phyloP scores from a whole-genome alignment of 2,888 invertebrate species.

The Tyria jacobaeae region DNA sequence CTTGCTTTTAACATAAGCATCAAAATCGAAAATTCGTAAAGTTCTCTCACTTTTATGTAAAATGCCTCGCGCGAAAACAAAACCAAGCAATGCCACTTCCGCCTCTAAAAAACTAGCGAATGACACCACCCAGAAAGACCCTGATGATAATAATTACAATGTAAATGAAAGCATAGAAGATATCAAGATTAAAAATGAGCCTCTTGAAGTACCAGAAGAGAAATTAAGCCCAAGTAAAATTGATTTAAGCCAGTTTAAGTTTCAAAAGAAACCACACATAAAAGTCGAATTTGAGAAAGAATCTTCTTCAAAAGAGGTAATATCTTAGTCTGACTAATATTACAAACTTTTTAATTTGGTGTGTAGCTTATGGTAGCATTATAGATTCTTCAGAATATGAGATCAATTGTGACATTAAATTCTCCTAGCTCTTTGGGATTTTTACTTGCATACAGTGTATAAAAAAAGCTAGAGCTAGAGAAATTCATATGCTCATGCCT shows the following conservation, averaged over 20 bases:
- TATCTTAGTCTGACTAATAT: background rate
- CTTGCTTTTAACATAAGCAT: background rate
- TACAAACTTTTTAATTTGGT: background rate
- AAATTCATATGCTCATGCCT: no score
- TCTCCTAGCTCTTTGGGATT: no score
- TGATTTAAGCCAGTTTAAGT: conserved; percentile 70
- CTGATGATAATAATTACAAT: conserved; percentile 16
- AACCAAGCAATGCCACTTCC: conserved; percentile 21
- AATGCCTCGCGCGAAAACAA: conserved; percentile 66
- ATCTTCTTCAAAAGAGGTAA: conserved; percentile 15
- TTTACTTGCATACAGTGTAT: no score
- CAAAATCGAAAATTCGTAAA: conserved; percentile 22
- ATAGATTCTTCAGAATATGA: no score
- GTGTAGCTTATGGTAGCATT: background rate
- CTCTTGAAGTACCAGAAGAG: conserved; percentile 31
- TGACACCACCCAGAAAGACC: conserved; percentile 15
- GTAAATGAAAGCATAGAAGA: conserved; percentile 16
- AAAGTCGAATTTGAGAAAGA: conserved; percentile 74
- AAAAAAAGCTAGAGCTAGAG: no score
- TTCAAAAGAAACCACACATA: conserved; percentile 72
- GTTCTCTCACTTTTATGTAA: conserved; percentile 27
- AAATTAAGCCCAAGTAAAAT: conserved; percentile 42
- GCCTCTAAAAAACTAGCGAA: conserved; percentile 12
- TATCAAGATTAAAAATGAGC: conserved; percentile 43
- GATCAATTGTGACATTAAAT: no score